Evolutionary conservation across 2,888 invertebrate genomes (phyloP).

Genomic region (Scotopteryx bipunctaria): DNA sequence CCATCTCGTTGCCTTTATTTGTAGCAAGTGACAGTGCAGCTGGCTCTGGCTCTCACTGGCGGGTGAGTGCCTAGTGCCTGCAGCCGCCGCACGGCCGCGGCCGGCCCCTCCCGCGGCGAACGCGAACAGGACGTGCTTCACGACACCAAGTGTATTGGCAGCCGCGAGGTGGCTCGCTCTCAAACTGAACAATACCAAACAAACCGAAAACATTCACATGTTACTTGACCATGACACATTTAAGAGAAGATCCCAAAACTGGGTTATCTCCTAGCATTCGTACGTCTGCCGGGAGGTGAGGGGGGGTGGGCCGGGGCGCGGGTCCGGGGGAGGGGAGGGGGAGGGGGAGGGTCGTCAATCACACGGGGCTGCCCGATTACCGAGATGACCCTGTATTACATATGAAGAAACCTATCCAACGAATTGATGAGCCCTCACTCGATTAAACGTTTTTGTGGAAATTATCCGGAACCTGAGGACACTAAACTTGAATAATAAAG

Average conservation of each 20-base stretch:
- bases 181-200: not conserved
- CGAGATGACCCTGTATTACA: conserved; percentile 40
- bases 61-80: no score
- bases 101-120: no score
- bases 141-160: not conserved
- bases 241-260: conserved; percentile 30
- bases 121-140: not conserved
- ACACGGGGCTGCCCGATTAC: conserved; percentile 37
- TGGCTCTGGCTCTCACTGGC: no score
- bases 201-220: conserved; percentile 8
- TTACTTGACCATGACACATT: conserved; percentile 33
- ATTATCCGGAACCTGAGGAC: not conserved
- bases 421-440: conserved; percentile 35
- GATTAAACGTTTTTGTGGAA: conserved; percentile 32
- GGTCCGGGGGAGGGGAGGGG: conserved; percentile 5
- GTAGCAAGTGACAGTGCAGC: no score
- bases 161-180: not conserved
- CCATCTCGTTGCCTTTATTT: not conserved
- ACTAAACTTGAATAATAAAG: not conserved
- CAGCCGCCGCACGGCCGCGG: no score
- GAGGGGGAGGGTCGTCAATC: conserved; percentile 38
- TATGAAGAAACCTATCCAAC: conserved; percentile 34
- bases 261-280: conserved; percentile 28
- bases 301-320: not conserved
- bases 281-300: not conserved